phyloP scores from a whole-genome alignment of 2,113 vertebrate genomes.

The Grantiella picta region DNA sequence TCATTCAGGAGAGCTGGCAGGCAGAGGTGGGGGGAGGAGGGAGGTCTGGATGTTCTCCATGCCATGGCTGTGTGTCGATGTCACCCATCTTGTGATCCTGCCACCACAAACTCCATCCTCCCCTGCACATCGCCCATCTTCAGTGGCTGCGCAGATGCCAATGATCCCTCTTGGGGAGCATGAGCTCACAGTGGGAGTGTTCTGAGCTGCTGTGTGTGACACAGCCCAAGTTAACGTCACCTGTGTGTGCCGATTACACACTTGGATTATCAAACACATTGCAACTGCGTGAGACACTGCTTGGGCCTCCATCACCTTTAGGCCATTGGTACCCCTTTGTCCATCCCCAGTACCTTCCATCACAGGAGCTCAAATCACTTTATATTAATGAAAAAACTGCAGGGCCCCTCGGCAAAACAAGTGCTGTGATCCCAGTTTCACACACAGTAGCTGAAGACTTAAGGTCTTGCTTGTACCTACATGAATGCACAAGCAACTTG shows the following conservation, averaged over 20 bases:
- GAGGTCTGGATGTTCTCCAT: not conserved
- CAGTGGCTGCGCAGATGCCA: not conserved
- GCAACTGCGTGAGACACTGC: not conserved
- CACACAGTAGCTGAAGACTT: not conserved
- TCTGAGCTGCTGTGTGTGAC: not conserved
- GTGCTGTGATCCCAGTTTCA: not conserved
- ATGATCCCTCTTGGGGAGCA: not conserved
- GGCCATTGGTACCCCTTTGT: not conserved
- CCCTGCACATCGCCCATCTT: fast-evolving
- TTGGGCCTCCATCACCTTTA: not conserved
- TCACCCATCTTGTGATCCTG: fast-evolving
- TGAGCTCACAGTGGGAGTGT: fast-evolving
- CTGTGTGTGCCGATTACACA: not conserved
- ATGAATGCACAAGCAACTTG: not conserved
- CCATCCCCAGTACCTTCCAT: not conserved
- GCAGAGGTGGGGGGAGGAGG: conserved; percentile 11
- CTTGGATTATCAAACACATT: not conserved
- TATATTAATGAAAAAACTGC: not conserved
- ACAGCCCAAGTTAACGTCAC: not conserved
- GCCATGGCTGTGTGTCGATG: not conserved
- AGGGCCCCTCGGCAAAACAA: not conserved
- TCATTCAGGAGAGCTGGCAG: conserved; percentile 45
- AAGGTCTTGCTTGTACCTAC: not conserved
- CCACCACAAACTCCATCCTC: not conserved
- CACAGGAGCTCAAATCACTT: not conserved